Evolutionary conservation across 2,797 vertebrate species (phyloP), one percentile per base, ranked within the genome.

Genomic region (Chaetophractus vellerosus): DNA sequence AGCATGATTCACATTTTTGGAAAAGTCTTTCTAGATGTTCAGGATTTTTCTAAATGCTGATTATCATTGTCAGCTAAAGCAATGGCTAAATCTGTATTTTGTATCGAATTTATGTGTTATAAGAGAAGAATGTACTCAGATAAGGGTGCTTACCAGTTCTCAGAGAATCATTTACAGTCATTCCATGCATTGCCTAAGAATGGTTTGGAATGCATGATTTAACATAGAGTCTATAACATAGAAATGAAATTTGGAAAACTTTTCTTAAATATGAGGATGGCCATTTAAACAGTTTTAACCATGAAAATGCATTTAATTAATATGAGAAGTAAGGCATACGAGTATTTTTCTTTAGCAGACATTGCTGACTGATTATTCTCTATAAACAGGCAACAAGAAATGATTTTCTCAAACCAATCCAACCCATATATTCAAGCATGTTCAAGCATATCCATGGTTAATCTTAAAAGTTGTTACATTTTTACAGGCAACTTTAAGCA

Each of bases 221-320:
- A 95, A 87, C 52, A 95, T 14, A 85, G 31, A 90, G 14, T 6
- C 57, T 94, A 15, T 64, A 84, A 74, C 41, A 83, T 4, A 95
- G 11, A 91, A 38, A 81, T 1, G 64, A 68, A 38, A 92, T 86
- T 66, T 86, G 24, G 28, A 80, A 81, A 74, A 64, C 0, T 19
- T 88, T 78, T 76, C 45, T 41, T 50, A 78, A 92, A 64, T 55
- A 64, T 76, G 57, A 89, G 52, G 21, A 64, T 63, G 31, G 6
- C 23, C 63, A 71, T 71, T 92, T 86, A 82, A 90, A 86, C 19
- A 31, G 69, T 50, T 88, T 96, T 64, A 94, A 69, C 12, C 9
- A 74, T 48, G 66, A 86, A 93, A 88, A 72, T 61, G 7, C 7
- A 76, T 79, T 14, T 64, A 93, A 63, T 72, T 48, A 92, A 83